Base-by-base conservation (phyloP, 2,888 invertebrate species). In the Leptopilina syphax region DNA sequence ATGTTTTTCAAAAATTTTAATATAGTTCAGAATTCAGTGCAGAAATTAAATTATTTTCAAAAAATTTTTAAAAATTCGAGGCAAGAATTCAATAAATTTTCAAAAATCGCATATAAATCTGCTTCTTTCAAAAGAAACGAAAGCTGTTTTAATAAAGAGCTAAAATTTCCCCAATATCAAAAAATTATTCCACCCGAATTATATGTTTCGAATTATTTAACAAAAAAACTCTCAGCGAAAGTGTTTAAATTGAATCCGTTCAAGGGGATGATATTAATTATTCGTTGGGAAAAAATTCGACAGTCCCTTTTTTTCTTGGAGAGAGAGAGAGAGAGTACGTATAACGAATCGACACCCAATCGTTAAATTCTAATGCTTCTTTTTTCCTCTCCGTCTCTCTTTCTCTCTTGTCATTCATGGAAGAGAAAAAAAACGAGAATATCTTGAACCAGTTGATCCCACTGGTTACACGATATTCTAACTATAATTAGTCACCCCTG, bases 301-400 rank as follows among this genome's bases (percentile, higher is more conserved):
- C 66, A 78, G 68, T 34, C 13, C 63, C 63, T 65, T 44, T 65
- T 50, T 10, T 50, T 34, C 34, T 18, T 18, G 18, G 18, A 18
- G 18, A 18, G 18, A 18, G 18, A 18, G 18, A 18, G 34, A 34
- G 34, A 50, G 1, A 50, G 50, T 50, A 67, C 78, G 73, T 68
- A 65, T 82, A 83, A 84, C 83, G 80, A 85, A 86, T 85, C 81
- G 83, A 83, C 84, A 57, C 70, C 13, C 27, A 57, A 73, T 84
- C 84, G 84, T 85, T 85, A 85, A 84, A 84, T 82, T 85, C 82
- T 83, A 83, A 82, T 84, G 77, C 82, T 76, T 68, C 79, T 80
- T 57, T 34, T 73, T 73, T 57, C 34, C 50, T 57, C 57, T 12
- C 24, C 34, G 34, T 34, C 50, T 57, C 57, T 24, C 24, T 57